These are phyloP conservation scores for Chaetoderma sp. DNA, from an alignment of 2,888 invertebrate species.

Conservation along the genomic window DNA sequence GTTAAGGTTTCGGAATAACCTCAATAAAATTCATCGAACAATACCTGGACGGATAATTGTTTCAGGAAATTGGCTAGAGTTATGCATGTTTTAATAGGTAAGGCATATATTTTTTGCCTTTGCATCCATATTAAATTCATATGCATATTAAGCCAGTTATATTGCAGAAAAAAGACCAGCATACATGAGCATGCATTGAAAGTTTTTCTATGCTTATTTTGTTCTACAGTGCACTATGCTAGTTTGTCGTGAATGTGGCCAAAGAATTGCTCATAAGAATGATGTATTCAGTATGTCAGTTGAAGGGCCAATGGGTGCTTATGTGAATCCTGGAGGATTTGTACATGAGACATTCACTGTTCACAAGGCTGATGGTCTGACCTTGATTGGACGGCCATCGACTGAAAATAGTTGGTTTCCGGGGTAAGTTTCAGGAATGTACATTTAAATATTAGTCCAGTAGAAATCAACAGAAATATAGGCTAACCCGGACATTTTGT, in stretches of 20 bases:
- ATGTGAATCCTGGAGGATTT: conserved; percentile 83
- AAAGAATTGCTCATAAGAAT: conserved; percentile 71
- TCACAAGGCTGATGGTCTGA: conserved; percentile 66
- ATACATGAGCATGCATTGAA: background rate
- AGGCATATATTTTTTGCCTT: too few relatives aligned
- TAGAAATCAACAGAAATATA: too few relatives aligned
- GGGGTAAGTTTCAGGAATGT: conserved; percentile 73
- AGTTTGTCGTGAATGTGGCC: conserved; percentile 71
- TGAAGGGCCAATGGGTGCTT: conserved; percentile 82
- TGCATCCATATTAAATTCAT: too few relatives aligned
- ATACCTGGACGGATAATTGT: too few relatives aligned
- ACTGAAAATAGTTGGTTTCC: conserved; percentile 88
- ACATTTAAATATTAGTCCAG: background rate
- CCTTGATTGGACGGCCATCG: conserved; percentile 73
- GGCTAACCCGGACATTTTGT: too few relatives aligned
- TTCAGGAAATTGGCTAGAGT: too few relatives aligned
- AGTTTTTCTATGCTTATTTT: conserved; percentile 12
- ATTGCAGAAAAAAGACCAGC: too few relatives aligned
- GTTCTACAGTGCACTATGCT: conserved; percentile 64
- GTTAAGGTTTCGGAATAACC: too few relatives aligned
- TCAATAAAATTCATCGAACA: too few relatives aligned
- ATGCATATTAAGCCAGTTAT: too few relatives aligned
- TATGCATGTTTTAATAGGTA: too few relatives aligned
- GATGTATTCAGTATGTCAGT: conserved; percentile 85
- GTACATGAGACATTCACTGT: conserved; percentile 85